phyloP scores from a whole-genome alignment of 2,113 vertebrate genomes.

The Trogon melanurus region DNA sequence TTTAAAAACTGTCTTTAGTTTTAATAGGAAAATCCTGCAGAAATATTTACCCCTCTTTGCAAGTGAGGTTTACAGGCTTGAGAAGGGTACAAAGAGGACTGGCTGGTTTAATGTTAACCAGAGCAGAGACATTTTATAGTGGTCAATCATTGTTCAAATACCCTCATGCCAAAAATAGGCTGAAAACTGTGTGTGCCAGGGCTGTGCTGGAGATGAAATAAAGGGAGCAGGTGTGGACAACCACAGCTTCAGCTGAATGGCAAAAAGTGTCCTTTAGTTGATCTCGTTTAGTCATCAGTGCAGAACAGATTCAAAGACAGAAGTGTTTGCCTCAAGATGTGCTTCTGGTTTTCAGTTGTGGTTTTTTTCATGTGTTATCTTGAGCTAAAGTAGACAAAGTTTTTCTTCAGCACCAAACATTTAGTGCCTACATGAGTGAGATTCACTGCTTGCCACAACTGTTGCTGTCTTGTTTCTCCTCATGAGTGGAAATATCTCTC shows the following conservation, averaged over 20 bases:
- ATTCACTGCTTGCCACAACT: background rate
- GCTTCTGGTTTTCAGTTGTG: background rate
- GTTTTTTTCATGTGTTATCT: background rate
- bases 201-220: background rate
- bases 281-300: background rate
- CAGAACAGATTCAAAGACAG: background rate
- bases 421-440: background rate
- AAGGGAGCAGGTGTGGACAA: background rate
- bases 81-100: background rate
- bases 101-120: background rate
- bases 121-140: background rate
- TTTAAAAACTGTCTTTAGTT: background rate
- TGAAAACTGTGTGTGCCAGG: background rate
- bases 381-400: background rate
- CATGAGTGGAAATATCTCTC: background rate
- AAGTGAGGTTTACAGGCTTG: background rate
- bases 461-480: background rate
- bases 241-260: background rate
- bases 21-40: background rate
- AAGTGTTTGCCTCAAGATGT: background rate
- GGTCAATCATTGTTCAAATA: slow-evolving; percentile 20
- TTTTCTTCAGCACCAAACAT: background rate
- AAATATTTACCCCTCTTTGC: background rate
- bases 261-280: background rate
- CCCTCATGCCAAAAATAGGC: slow-evolving; percentile 13